A percentile compares a stretch with the other conserved stretches of the same genome.
phyloP scores from a whole-genome alignment of 2,113 vertebrate species.

The Rattus rattus region DNA sequence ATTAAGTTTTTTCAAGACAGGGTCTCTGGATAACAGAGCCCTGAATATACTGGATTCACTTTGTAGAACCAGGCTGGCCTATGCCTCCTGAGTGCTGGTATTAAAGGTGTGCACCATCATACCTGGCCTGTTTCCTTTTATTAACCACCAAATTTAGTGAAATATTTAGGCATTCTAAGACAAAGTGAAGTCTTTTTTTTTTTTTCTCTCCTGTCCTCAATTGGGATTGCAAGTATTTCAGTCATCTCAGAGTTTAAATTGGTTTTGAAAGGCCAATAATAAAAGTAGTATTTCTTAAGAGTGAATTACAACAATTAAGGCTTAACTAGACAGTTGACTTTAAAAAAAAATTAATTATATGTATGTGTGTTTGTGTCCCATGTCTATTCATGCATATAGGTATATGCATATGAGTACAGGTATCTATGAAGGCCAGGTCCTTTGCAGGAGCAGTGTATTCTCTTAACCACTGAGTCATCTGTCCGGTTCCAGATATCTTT shows the following conservation, averaged over 20 bases:
- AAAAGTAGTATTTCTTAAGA: slow-evolving; percentile 22
- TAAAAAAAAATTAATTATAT: not conserved
- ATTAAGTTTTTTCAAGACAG: too few relatives aligned
- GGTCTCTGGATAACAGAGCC: too few relatives aligned
- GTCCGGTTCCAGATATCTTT: not conserved
- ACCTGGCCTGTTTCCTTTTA: not conserved
- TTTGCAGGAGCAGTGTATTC: not conserved
- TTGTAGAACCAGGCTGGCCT: too few relatives aligned
- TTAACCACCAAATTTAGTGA: slow-evolving; percentile 20
- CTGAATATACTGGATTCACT: too few relatives aligned
- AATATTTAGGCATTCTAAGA: not conserved
- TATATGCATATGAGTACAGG: not conserved
- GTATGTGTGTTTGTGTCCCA: not conserved
- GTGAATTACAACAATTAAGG: slow-evolving; percentile 12
- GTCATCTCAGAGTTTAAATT: slow-evolving; percentile 8
- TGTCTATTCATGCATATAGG: not conserved
- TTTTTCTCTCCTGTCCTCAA: not conserved
- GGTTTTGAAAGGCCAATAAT: not conserved
- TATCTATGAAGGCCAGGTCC: not conserved
- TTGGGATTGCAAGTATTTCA: slow-evolving; percentile 11
- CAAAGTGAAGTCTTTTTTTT: not conserved
- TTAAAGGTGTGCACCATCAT: too few relatives aligned
- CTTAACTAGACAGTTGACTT: not conserved
- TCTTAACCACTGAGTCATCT: not conserved
- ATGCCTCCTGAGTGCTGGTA: too few relatives aligned